Conservation (phyloP, 2,113 vertebrate genomes). For the Notechis scutatus region DNA sequence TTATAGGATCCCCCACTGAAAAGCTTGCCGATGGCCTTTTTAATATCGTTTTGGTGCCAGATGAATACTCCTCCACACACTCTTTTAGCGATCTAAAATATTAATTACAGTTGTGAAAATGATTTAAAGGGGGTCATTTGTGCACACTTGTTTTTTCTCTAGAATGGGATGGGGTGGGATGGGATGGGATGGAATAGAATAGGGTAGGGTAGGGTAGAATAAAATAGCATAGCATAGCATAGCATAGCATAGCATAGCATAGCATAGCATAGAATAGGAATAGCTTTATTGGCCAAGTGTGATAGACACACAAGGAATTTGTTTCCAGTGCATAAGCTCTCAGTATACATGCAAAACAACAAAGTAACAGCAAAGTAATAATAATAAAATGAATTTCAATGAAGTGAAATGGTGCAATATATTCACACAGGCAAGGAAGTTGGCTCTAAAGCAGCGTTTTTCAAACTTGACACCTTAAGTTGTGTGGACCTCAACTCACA, state of each 20-base stretch:
- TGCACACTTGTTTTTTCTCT: neutral
- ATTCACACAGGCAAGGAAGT: neutral
- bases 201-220: too few relatives aligned
- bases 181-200: rapidly evolving
- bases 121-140: neutral
- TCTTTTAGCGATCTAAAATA: neutral
- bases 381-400: neutral
- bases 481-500: neutral
- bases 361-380: neutral
- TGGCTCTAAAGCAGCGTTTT: neutral
- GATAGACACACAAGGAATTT: neutral
- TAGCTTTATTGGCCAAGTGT: neutral
- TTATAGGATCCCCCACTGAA: neutral
- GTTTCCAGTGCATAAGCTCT: neutral
- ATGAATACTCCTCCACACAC: neutral
- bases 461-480: neutral
- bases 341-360: neutral
- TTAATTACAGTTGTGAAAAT: neutral
- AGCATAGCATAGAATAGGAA: too few relatives aligned
- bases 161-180: neutral
- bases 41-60: neutral
- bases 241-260: too few relatives aligned
- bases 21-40: neutral
- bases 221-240: too few relatives aligned
- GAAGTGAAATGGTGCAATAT: neutral